Percentiles rank a stretch among this genome's conserved stretches.
Evolutionary conservation across 1,140 invertebrate genomes (phyloP).

Genomic region (Orius insidiosus): DNA sequence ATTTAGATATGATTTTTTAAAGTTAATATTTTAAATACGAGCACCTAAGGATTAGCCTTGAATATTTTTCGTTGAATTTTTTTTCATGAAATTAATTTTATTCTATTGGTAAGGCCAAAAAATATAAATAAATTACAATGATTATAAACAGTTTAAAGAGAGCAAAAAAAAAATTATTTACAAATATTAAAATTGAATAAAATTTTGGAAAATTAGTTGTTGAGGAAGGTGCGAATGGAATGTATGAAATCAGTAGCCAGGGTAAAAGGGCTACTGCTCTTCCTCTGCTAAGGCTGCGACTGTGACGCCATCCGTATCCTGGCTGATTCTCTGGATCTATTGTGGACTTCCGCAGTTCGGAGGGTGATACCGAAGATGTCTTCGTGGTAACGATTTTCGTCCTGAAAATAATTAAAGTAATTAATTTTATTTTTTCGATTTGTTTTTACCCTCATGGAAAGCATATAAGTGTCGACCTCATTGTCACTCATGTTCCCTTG

Average conservation of each 20-base stretch:
- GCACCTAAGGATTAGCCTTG: no score
- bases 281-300: constrained; percentile 22
- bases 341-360: constrained; percentile 74
- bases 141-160: no score
- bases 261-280: constrained; percentile 19
- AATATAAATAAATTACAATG: no score
- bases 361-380: constrained; percentile 93
- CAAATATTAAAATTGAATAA: background rate
- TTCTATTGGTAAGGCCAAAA: no score
- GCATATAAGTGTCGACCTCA: constrained; percentile 70
- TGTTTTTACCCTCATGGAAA: constrained; percentile 58
- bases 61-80: no score
- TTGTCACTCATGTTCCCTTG: constrained; percentile 60
- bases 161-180: background rate
- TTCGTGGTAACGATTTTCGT: constrained; percentile 87
- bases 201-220: constrained; percentile 13
- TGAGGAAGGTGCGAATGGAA: constrained; percentile 19
- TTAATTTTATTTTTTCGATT: constrained; percentile 10
- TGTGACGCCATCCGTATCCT: constrained; percentile 53
- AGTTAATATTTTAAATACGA: no score
- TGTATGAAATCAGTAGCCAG: constrained; percentile 20
- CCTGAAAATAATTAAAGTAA: constrained; percentile 38
- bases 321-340: constrained; percentile 62
- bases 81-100: no score
- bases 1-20: no score